A percentile compares a stretch with the other conserved stretches of the same genome.
These are phyloP conservation scores for Mus spretus DNA, from an alignment of 2,797 vertebrate genomes.

Conservation along the genomic window DNA sequence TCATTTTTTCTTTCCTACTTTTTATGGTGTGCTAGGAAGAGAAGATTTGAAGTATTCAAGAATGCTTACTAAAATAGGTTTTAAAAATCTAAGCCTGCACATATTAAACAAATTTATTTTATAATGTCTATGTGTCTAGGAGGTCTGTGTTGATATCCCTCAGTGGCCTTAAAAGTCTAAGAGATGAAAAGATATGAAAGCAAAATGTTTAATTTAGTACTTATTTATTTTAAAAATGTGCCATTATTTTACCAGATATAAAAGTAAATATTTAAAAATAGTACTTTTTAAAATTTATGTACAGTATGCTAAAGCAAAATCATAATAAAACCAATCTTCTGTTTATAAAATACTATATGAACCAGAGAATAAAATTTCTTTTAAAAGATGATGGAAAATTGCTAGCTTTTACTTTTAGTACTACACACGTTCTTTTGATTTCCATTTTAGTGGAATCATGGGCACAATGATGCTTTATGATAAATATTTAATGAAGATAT, in stretches of 20 bases:
- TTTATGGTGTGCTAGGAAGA: not conserved
- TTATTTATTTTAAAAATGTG: not conserved
- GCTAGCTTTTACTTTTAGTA: slow-evolving; percentile 43
- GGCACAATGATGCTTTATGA: slow-evolving; percentile 39
- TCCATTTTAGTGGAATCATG: slow-evolving; percentile 60
- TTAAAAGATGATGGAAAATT: not conserved
- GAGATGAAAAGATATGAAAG: not conserved
- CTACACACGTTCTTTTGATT: slow-evolving; percentile 47
- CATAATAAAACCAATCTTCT: slow-evolving; percentile 26
- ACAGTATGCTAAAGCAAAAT: slow-evolving; percentile 38
- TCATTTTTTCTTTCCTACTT: not conserved
- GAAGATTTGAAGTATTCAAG: not conserved
- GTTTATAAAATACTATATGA: not conserved
- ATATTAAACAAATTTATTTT: not conserved
- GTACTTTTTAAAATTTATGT: slow-evolving; percentile 29
- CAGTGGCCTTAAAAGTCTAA: slow-evolving; percentile 41
- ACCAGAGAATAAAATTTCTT: slow-evolving; percentile 3
- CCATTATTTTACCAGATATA: not conserved
- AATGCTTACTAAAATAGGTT: not conserved
- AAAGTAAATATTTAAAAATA: slow-evolving; percentile 10
- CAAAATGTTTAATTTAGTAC: slow-evolving; percentile 8
- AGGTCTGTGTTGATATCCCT: not conserved
- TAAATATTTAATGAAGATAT: slow-evolving; percentile 54
- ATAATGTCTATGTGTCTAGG: not conserved
- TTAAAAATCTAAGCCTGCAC: not conserved